phyloP scores from a whole-genome alignment of 2,797 vertebrate species.

The Mus spretus region DNA sequence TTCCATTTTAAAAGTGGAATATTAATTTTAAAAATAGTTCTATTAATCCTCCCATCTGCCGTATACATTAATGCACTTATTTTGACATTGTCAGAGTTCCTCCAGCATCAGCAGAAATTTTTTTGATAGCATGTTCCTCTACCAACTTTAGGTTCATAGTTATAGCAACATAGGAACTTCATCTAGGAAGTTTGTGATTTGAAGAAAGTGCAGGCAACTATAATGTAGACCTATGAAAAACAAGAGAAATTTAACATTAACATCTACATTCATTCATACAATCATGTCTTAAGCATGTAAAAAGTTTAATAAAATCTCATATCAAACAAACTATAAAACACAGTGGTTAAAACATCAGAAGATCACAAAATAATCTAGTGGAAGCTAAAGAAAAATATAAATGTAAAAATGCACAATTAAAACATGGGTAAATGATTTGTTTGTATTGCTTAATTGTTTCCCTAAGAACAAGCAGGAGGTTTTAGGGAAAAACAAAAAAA shows the following conservation, averaged over 20 bases:
- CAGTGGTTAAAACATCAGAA: neutral
- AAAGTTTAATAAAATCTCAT: neutral
- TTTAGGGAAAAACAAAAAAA: neutral
- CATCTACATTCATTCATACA: neutral
- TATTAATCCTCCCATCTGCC: neutral
- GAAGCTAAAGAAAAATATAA: neutral
- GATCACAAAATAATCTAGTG: neutral
- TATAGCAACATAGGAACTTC: neutral
- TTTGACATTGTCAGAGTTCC: neutral
- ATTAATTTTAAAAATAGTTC: neutral
- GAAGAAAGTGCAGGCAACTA: neutral
- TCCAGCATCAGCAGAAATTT: neutral
- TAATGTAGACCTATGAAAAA: neutral
- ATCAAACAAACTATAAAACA: neutral
- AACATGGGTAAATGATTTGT: neutral
- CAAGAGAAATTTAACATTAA: neutral
- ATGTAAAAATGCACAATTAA: neutral
- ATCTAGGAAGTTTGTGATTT: neutral
- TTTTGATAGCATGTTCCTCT: neutral
- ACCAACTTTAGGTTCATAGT: neutral
- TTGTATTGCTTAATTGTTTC: neutral
- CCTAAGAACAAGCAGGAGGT: neutral
- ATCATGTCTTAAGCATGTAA: neutral
- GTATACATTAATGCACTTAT: neutral
- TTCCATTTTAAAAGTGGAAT: neutral